phyloP scores from a whole-genome alignment of 2,888 invertebrate genomes.

The Microctonus hyperodae region DNA sequence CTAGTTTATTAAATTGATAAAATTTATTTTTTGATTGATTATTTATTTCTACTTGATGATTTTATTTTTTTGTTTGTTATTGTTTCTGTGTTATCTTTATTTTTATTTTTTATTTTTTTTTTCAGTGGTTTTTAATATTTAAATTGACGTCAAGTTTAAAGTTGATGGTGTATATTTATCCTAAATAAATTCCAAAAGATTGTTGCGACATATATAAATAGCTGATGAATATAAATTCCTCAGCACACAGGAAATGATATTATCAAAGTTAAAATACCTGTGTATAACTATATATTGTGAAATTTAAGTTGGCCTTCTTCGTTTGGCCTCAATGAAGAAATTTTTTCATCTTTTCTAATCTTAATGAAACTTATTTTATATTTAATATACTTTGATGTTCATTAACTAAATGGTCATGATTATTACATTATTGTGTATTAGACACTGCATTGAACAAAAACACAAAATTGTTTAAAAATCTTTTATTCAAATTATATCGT shows the following conservation, averaged over 20 bases:
- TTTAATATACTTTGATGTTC: constrained; percentile 3
- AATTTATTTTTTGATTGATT: constrained; percentile 64
- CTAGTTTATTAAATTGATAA: constrained; percentile 44
- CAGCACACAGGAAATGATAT: constrained; percentile 2
- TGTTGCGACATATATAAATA: neutral
- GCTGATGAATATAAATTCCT: constrained; percentile 1
- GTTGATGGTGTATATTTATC: neutral
- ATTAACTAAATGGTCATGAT: neutral
- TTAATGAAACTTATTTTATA: neutral
- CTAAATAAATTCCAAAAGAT: neutral
- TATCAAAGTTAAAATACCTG: constrained; percentile 5
- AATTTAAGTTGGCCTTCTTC: constrained; percentile 12
- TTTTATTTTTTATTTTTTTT: neutral
- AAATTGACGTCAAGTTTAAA: neutral
- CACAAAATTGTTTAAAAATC: too few species aligned
- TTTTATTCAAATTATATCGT: too few species aligned
- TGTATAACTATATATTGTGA: constrained; percentile 12
- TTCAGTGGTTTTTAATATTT: neutral
- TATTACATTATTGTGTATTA: neutral
- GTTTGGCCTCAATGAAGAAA: neutral
- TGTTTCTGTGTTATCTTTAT: neutral
- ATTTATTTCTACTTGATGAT: too few species aligned
- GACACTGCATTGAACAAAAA: too few species aligned
- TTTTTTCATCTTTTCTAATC: neutral
- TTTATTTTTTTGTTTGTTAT: too few species aligned